Evolutionary conservation across 1,140 invertebrate genomes (phyloP).

Genomic region (Sitophilus oryzae): DNA sequence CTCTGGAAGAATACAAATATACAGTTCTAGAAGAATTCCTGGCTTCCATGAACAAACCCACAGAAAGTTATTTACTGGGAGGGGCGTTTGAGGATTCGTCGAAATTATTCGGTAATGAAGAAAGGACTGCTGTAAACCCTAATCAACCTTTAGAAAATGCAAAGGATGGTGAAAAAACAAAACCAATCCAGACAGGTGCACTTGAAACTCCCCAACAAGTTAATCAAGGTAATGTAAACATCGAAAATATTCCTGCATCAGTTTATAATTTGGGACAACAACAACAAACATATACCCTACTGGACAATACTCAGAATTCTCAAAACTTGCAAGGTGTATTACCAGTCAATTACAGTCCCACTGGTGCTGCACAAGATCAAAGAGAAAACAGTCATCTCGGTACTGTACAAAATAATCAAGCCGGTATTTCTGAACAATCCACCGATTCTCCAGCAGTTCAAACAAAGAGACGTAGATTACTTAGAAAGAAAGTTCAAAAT

Average conservation of each 20-base stretch:
- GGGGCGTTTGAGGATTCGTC: too few relatives aligned
- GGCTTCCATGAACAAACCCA: background rate
- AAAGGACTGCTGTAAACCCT: background rate
- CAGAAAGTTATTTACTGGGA: background rate
- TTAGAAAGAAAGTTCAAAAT: background rate
- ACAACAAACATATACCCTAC: background rate
- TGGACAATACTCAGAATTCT: too few relatives aligned
- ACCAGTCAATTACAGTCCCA: background rate
- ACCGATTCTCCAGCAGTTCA: background rate
- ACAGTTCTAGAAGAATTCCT: conserved; percentile 35
- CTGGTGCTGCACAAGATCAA: background rate
- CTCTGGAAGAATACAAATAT: conserved; percentile 17
- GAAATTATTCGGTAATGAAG: background rate
- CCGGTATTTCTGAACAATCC: background rate
- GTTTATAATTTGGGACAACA: conserved; percentile 23
- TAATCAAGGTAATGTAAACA: too few relatives aligned
- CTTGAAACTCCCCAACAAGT: too few relatives aligned
- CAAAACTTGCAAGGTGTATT: background rate
- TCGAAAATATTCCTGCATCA: conserved; percentile 25
- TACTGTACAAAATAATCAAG: background rate
- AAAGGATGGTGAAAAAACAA: too few relatives aligned
- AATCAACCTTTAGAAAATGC: background rate
- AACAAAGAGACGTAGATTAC: background rate
- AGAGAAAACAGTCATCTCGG: background rate
- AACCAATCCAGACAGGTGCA: too few relatives aligned